These are phyloP conservation scores for Nerophis ophidion DNA, from an alignment of 2,113 vertebrate genomes.

Conservation along the genomic window DNA sequence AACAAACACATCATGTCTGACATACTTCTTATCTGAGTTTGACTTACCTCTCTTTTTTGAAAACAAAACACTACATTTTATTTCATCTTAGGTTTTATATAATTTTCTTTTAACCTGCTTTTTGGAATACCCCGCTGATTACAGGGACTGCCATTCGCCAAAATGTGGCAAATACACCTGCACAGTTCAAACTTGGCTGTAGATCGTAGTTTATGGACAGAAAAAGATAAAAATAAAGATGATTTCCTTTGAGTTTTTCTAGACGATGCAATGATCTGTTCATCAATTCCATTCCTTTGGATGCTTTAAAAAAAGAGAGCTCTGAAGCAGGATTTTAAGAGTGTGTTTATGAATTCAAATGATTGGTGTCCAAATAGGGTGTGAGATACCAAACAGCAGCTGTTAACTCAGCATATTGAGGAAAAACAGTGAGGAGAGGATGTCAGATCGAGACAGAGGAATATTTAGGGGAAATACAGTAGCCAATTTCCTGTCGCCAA, in stretches of 20 bases:
- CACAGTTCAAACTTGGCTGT: neutral
- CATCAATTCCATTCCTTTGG: conserved; percentile 14
- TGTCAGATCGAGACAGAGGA: conserved; percentile 18
- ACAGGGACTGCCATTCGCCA: neutral
- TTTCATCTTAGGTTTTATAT: no score
- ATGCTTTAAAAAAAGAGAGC: conserved; percentile 1
- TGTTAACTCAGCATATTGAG: conserved; percentile 25
- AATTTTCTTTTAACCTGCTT: no score
- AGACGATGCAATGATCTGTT: neutral
- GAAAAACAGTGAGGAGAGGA: conserved; percentile 21
- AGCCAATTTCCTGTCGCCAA: conserved; percentile 61
- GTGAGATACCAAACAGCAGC: conserved; percentile 26
- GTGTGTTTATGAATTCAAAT: conserved; percentile 43
- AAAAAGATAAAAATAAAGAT: no score
- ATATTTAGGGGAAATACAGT: conserved; percentile 44
- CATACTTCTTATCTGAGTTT: no score
- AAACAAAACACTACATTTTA: no score
- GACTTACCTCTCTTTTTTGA: no score
- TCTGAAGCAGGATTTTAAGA: conserved; percentile 2
- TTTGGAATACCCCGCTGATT: neutral
- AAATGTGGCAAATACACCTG: neutral
- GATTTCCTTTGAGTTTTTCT: neutral
- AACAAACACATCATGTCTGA: no score
- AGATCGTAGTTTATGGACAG: neutral
- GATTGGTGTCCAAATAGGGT: conserved; percentile 44